These are phyloP conservation scores for Megalopta genalis DNA, from an alignment of 1,140 invertebrate species.

Conservation along the genomic window DNA sequence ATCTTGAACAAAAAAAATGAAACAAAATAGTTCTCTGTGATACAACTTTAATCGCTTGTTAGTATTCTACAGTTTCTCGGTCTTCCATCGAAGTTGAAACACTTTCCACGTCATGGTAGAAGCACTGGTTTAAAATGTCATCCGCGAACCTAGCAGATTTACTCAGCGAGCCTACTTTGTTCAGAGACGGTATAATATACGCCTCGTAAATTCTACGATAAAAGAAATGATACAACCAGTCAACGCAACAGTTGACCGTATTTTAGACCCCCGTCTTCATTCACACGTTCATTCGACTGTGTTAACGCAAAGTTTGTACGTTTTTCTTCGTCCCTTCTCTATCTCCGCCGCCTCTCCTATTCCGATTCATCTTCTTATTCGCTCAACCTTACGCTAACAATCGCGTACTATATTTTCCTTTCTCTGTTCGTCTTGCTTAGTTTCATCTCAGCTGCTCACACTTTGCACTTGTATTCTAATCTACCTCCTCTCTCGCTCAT, in stretches of 20 bases:
- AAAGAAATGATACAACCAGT: background rate
- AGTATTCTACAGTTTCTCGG: too few species aligned
- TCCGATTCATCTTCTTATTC: conserved; percentile 10
- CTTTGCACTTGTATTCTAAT: conserved; percentile 6
- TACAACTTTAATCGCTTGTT: too few species aligned
- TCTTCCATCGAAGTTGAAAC: too few species aligned
- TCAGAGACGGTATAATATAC: too few species aligned
- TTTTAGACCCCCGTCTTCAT: conserved; percentile 11
- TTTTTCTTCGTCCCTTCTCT: background rate
- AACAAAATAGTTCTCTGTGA: too few species aligned
- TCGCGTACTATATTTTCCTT: background rate
- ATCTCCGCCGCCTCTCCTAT: background rate
- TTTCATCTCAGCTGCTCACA: background rate
- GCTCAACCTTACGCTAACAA: background rate
- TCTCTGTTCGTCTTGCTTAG: too few species aligned
- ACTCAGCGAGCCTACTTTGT: too few species aligned
- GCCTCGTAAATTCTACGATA: background rate
- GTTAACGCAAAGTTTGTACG: background rate
- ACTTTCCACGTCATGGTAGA: too few species aligned
- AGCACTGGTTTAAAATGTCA: too few species aligned
- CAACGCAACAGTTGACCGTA: background rate
- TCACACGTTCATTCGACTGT: conserved; percentile 20
- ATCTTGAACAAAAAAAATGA: too few species aligned
- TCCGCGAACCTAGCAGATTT: too few species aligned
- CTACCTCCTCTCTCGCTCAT: background rate